A percentile compares a stretch with the other conserved stretches of the same genome.
Conservation (phyloP, 2,113 vertebrate species). For the Microtus montanus region DNA sequence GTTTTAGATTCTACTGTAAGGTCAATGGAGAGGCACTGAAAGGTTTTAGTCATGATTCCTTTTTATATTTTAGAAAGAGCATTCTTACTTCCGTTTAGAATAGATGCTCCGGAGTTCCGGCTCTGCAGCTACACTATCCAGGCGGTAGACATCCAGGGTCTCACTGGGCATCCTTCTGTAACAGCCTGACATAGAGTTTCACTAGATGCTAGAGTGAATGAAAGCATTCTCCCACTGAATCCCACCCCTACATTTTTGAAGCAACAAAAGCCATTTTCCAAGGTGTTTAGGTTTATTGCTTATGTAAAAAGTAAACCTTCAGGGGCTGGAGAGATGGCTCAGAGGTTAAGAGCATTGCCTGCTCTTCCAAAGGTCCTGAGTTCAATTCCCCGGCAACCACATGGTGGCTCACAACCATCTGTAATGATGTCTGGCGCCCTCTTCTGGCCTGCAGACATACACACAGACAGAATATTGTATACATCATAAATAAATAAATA, state of each 20-base stretch:
- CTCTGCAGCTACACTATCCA: not conserved
- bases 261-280: not conserved
- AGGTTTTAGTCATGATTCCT: not conserved
- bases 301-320: not conserved
- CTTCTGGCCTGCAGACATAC: too few species aligned
- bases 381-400: too few species aligned
- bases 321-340: too few species aligned
- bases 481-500: too few species aligned
- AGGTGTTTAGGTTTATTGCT: not conserved
- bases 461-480: too few species aligned
- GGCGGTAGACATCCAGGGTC: not conserved
- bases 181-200: not conserved
- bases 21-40: not conserved
- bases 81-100: not conserved
- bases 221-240: not conserved
- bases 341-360: too few species aligned
- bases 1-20: conserved; percentile 10
- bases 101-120: not conserved
- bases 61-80: not conserved
- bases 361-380: too few species aligned
- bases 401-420: too few species aligned
- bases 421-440: too few species aligned
- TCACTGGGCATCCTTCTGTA: not conserved
- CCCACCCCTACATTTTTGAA: not conserved
- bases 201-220: not conserved